A percentile compares a stretch with the other conserved stretches of the same genome.
These are phyloP conservation scores for Conus betulinus DNA, from an alignment of 1,140 invertebrate genomes.

Conservation along the genomic window DNA sequence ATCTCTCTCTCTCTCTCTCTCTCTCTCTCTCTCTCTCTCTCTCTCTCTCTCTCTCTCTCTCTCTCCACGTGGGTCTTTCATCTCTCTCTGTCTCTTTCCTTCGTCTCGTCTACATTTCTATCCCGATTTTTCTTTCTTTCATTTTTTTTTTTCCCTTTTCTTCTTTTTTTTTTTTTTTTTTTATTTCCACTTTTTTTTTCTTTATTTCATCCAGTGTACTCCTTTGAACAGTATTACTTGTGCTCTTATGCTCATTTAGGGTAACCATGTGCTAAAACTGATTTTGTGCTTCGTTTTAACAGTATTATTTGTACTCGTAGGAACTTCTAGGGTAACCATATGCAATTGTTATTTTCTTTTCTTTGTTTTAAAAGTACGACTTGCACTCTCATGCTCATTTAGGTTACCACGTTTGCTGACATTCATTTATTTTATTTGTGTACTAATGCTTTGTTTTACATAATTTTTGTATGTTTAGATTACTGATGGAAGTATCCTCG, in stretches of 20 bases:
- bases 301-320: too few species aligned
- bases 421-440: too few species aligned
- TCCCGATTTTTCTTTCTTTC: neutral
- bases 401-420: too few species aligned
- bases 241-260: neutral
- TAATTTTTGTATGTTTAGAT: too few species aligned
- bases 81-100: constrained; percentile 28
- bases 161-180: neutral
- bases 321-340: neutral
- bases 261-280: neutral
- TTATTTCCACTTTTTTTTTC: neutral
- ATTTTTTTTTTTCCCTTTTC: too few species aligned
- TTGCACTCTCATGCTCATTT: too few species aligned
- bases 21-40: neutral
- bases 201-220: neutral
- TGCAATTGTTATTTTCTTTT: neutral
- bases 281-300: too few species aligned
- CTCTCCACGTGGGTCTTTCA: neutral
- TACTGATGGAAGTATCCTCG: too few species aligned
- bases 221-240: neutral
- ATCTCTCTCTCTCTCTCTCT: neutral
- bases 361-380: neutral
- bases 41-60: constrained; percentile 25
- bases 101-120: too few species aligned
- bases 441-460: too few species aligned